A percentile compares a stretch with the other conserved stretches of the same genome.
Evolutionary conservation across 2,797 vertebrate genomes (phyloP).

Genomic region (Hapalemur alaotrensis): DNA sequence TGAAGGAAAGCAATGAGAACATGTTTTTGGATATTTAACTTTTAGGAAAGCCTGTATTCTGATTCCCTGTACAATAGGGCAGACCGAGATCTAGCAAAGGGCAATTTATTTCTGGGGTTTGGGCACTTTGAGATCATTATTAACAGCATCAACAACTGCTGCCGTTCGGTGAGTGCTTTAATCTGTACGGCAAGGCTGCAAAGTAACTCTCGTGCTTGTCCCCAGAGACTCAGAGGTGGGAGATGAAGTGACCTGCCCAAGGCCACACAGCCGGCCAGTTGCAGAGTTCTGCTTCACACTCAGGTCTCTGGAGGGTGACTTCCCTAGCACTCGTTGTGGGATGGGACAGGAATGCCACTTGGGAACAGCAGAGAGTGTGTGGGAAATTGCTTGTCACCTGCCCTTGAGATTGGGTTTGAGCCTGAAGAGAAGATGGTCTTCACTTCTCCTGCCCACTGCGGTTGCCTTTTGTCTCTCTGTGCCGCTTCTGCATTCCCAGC

Average conservation of each 20-base stretch:
- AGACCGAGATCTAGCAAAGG: neutral
- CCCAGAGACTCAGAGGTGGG: neutral
- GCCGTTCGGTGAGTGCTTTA: rapidly evolving
- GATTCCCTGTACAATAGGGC: neutral
- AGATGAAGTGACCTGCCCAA: neutral
- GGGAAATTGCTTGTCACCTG: neutral
- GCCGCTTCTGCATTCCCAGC: rapidly evolving
- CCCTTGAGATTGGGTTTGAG: neutral
- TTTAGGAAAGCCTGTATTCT: neutral
- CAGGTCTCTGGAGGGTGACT: neutral
- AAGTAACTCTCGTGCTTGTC: neutral
- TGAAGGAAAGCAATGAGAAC: neutral
- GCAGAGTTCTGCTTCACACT: neutral
- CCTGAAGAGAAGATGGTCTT: neutral
- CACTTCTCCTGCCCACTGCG: neutral
- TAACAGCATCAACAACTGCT: rapidly evolving
- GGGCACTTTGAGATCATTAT: neutral
- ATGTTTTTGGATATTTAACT: neutral
- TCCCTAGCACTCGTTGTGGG: no score
- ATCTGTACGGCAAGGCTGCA: rapidly evolving
- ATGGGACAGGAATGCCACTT: neutral
- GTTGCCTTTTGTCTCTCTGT: neutral
- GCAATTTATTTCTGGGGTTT: neutral
- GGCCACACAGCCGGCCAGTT: neutral
- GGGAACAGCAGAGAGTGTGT: neutral